Evolutionary conservation across 2,888 invertebrate species (phyloP), one percentile per base, ranked within the genome.

Genomic region (Hypsopygia costalis): DNA sequence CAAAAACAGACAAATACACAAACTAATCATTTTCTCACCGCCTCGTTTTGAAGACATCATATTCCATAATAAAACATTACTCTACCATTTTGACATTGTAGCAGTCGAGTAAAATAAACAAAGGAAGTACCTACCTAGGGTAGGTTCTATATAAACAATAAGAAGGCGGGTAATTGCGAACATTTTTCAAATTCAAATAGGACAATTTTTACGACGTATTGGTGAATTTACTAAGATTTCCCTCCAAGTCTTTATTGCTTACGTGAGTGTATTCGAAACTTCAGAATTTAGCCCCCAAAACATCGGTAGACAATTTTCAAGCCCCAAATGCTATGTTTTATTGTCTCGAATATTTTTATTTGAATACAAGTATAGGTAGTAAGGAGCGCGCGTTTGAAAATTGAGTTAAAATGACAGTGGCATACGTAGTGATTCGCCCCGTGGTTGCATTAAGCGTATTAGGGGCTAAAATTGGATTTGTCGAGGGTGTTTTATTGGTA

Each of bases 361-460:
- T 74, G 75, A 75, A 75, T 73, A 60, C 58, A 51, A 53, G 57
- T 53, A 49, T 57, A 58, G 59, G 61, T 58, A 57, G 54, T 51
- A 53, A 52, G 56, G 49, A 60, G 52, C 52, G 57, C 60, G 58
- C 50, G 70, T 73, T 81, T 76, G 69, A 78, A 86, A 88, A 88
- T 88, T 81, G 87, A 87, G 88, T 88, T 87, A 88, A 87, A 88
- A 87, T 83, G 85, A 86, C 87, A 87, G 86, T 73, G 86, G 83
- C 81, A 72, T 81, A 77, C 78, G 85, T 83, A 83, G 82, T 82
- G 87, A 85, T 87, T 86, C 85, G 81, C 80, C 79, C 75, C 76
- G 87, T 75, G 85, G 87, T 82, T 77, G 85, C 76, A 81, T 85
- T 87, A 86, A 77, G 62, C 71, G 82, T 72, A 81, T 86, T 87